These are phyloP conservation scores for Beris chalybata DNA, from an alignment of 2,888 invertebrate species.

Conservation along the genomic window DNA sequence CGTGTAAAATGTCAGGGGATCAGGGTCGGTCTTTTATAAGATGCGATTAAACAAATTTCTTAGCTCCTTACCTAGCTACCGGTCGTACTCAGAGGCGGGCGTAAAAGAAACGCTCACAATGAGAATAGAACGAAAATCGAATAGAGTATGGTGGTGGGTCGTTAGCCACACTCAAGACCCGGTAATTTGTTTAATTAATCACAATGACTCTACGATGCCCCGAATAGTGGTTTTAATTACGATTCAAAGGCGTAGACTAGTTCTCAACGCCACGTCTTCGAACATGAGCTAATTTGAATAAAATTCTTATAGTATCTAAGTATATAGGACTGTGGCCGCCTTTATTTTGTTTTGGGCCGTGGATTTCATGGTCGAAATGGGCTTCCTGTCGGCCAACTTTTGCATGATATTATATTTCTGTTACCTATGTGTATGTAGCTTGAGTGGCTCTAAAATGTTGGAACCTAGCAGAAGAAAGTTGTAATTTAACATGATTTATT, in stretches of 20 bases:
- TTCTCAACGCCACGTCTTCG: conserved; percentile 4
- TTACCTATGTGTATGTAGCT: too few species aligned
- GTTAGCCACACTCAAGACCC: conserved; percentile 24
- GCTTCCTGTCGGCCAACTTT: conserved; percentile 24
- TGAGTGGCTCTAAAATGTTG: too few species aligned
- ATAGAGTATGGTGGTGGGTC: conserved; percentile 1
- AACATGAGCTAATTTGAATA: conserved; percentile 21
- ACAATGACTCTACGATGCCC: conserved; percentile 24
- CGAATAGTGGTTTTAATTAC: conserved; percentile 27
- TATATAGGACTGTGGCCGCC: background rate
- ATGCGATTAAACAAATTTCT: conserved; percentile 25
- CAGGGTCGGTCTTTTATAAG: background rate
- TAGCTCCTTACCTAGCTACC: conserved; percentile 21
- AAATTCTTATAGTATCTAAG: background rate
- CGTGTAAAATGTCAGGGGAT: conserved; percentile 2
- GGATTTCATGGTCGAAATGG: conserved; percentile 27
- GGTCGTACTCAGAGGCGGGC: background rate
- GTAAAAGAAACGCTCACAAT: conserved; percentile 9
- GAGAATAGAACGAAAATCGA: conserved; percentile 18
- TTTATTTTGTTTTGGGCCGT: conserved; percentile 22
- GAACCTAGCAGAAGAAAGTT: conserved; percentile 17
- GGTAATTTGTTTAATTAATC: conserved; percentile 33
- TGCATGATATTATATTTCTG: conserved; percentile 27
- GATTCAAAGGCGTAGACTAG: conserved; percentile 23
- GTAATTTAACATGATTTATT: conserved; percentile 32